Conservation (phyloP, 2,113 vertebrate genomes). For the Chrysochloris asiatica region DNA sequence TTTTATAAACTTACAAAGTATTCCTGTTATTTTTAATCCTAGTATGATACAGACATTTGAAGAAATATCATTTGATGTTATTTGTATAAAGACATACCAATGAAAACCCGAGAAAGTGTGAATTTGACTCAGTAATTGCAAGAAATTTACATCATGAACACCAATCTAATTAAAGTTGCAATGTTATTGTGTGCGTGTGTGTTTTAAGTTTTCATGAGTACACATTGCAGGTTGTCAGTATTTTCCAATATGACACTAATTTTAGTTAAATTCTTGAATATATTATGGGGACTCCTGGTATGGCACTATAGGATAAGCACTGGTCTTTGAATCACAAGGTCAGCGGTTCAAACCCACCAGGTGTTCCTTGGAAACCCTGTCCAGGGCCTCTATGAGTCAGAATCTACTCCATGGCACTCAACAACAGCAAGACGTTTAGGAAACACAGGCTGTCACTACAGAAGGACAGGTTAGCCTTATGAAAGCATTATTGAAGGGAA, state of each 20-base stretch:
- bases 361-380: too few relatives aligned
- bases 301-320: too few relatives aligned
- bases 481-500: constrained; percentile 33
- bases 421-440: too few relatives aligned
- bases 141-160: not conserved
- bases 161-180: constrained; percentile 12
- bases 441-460: not conserved
- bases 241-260: constrained; percentile 34
- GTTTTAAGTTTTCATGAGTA: constrained; percentile 53
- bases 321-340: too few relatives aligned
- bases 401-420: too few relatives aligned
- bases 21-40: not conserved
- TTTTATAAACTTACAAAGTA: constrained; percentile 23
- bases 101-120: not conserved
- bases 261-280: constrained; percentile 57
- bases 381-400: too few relatives aligned
- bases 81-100: not conserved
- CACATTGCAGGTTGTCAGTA: constrained; percentile 12
- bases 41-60: not conserved
- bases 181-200: too few relatives aligned
- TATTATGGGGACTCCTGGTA: constrained; percentile 42
- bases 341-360: too few relatives aligned
- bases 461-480: constrained; percentile 35
- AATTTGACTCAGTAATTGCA: not conserved
- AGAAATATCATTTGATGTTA: not conserved